These are phyloP conservation scores for Cisticola juncidis DNA, from an alignment of 2,113 vertebrate species.

Conservation along the genomic window DNA sequence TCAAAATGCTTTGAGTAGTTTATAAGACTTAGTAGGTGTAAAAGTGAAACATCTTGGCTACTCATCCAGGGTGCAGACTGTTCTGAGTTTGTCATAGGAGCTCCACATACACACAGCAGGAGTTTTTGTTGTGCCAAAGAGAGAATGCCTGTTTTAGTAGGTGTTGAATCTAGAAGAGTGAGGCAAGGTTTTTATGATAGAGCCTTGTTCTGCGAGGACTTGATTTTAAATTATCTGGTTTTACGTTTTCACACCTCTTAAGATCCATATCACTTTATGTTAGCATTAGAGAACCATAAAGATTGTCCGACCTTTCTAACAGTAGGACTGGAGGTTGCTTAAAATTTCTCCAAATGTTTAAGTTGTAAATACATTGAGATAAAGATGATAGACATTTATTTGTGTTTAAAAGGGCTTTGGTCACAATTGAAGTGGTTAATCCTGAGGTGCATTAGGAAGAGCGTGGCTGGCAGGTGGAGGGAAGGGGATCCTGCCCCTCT, in stretches of 20 bases:
- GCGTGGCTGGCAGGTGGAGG: fast-evolving
- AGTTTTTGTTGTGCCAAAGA: slow-evolving; percentile 1
- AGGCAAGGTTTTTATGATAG: slow-evolving; percentile 13
- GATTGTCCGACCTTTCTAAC: slow-evolving; percentile 19
- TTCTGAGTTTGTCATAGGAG: background rate
- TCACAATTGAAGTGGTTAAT: background rate
- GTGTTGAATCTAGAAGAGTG: background rate
- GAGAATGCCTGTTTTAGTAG: background rate
- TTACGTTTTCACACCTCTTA: slow-evolving; percentile 20
- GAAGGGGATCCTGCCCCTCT: background rate
- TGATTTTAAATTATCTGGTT: background rate
- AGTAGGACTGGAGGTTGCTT: background rate
- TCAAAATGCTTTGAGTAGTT: background rate
- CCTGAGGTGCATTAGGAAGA: background rate
- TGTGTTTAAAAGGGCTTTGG: background rate
- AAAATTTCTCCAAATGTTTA: background rate
- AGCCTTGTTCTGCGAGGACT: background rate
- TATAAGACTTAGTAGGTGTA: background rate
- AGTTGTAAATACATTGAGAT: background rate
- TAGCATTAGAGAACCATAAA: background rate
- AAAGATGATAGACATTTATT: background rate
- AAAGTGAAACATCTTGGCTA: background rate
- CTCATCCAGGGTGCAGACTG: background rate
- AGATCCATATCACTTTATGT: slow-evolving; percentile 8
- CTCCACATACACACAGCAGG: background rate